A percentile compares a stretch with the other conserved stretches of the same genome.
phyloP scores from a whole-genome alignment of 2,797 vertebrate genomes.

The Myotis vivesi region DNA sequence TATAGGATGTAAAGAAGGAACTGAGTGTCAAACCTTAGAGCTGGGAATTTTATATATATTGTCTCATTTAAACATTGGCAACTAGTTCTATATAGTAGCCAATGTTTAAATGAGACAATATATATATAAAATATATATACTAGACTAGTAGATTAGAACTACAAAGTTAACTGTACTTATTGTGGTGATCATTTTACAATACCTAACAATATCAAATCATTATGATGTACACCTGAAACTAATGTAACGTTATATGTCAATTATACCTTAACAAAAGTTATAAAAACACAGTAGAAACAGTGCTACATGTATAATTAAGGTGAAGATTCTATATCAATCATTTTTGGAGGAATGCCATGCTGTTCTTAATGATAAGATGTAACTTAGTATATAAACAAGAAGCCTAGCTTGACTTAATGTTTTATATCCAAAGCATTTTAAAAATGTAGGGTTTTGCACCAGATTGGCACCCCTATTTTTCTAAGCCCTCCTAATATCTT shows the following conservation, averaged over 20 bases:
- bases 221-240: not conserved
- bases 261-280: conserved; percentile 7
- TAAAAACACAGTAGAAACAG: not conserved
- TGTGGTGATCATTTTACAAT: not conserved
- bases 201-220: not conserved
- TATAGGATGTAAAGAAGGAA: not conserved
- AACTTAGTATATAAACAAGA: conserved; percentile 5
- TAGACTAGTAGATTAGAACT: not conserved
- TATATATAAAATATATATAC: not conserved
- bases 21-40: not conserved
- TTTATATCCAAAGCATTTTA: not conserved
- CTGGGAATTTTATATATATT: not conserved
- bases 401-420: not conserved
- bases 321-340: not conserved
- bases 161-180: not conserved
- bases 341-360: not conserved
- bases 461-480: not conserved
- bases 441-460: not conserved
- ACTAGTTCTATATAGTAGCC: not conserved
- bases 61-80: not conserved
- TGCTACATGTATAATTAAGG: not conserved
- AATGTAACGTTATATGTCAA: not conserved
- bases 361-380: not conserved
- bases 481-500: not conserved
- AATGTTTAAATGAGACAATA: too few species aligned